Percentiles rank a stretch among this genome's conserved stretches.
Evolutionary conservation across 1,140 invertebrate species (phyloP).

Genomic region (Dendroctonus ponderosae): DNA sequence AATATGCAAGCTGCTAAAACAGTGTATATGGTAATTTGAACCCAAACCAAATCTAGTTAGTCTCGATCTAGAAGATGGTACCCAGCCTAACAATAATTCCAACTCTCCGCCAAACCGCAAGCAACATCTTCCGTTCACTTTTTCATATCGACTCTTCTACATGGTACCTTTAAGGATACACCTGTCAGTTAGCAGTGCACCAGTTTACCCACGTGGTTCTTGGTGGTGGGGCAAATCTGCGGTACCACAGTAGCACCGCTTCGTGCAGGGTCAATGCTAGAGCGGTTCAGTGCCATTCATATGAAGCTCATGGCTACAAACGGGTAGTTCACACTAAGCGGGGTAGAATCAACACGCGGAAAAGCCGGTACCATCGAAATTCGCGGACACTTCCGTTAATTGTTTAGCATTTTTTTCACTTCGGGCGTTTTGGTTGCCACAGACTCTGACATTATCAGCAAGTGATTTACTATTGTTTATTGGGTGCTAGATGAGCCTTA

Average conservation of each 20-base stretch:
- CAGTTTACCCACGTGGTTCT: conserved; percentile 34
- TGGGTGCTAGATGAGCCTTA: too few relatives aligned
- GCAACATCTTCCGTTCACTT: conserved; percentile 18
- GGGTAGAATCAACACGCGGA: conserved; percentile 12
- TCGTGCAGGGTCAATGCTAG: conserved; percentile 33
- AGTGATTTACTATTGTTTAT: too few relatives aligned
- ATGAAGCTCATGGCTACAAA: conserved; percentile 31
- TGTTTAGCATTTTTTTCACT: too few relatives aligned
- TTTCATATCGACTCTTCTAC: conserved; percentile 21
- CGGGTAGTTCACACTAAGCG: conserved; percentile 28
- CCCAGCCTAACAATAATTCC: too few relatives aligned
- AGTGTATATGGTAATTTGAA: too few relatives aligned
- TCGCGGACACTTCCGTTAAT: too few relatives aligned
- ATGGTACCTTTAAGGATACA: conserved; percentile 27
- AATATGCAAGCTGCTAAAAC: too few relatives aligned
- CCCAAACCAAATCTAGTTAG: too few relatives aligned
- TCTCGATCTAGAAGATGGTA: too few relatives aligned
- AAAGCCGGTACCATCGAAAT: conserved; percentile 13
- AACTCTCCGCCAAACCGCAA: neutral
- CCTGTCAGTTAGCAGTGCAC: conserved; percentile 31
- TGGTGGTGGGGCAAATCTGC: conserved; percentile 18
- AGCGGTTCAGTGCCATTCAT: conserved; percentile 35
- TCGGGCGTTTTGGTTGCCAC: too few relatives aligned
- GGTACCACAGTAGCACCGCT: conserved; percentile 28
- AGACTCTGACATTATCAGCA: too few relatives aligned